phyloP scores from a whole-genome alignment of 2,888 invertebrate genomes.

The Limenitis arthemis region DNA sequence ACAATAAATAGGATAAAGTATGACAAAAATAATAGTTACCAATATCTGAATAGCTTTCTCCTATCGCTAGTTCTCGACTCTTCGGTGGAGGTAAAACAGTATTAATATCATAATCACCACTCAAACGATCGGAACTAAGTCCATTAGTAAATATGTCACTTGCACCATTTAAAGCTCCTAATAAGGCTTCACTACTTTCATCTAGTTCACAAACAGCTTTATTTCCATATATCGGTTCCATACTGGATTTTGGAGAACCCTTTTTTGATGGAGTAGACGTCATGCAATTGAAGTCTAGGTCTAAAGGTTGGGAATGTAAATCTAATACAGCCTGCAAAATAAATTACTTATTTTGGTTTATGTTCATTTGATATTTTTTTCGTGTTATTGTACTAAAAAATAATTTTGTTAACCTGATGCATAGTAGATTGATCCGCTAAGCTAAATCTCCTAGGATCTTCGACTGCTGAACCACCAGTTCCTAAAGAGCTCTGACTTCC shows the following conservation, averaged over 20 bases:
- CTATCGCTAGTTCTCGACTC: conserved; percentile 64
- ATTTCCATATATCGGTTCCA: conserved; percentile 66
- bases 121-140: conserved; percentile 48
- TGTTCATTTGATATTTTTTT: not conserved
- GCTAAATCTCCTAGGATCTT: conserved; percentile 73
- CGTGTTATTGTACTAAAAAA: not conserved
- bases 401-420: conserved; percentile 49
- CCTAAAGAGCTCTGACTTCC: conserved; percentile 75
- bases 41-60: conserved; percentile 68
- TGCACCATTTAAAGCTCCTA: conserved; percentile 54
- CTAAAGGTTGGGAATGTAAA: conserved; percentile 61
- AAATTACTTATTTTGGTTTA: not conserved
- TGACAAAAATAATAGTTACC: conserved; percentile 39
- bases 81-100: conserved; percentile 65
- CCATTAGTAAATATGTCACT: conserved; percentile 63
- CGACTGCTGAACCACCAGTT: conserved; percentile 57
- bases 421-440: conserved; percentile 70
- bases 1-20: too few species aligned
- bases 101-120: conserved; percentile 66
- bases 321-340: conserved; percentile 50
- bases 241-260: conserved; percentile 56
- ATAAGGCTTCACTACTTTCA: conserved; percentile 54
- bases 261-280: conserved; percentile 62
- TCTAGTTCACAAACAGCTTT: conserved; percentile 58
- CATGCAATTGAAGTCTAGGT: conserved; percentile 65